Evolutionary conservation across 2,113 vertebrate species (phyloP), one percentile per base, ranked within the genome.

Genomic region (Spea multiplicata): DNA sequence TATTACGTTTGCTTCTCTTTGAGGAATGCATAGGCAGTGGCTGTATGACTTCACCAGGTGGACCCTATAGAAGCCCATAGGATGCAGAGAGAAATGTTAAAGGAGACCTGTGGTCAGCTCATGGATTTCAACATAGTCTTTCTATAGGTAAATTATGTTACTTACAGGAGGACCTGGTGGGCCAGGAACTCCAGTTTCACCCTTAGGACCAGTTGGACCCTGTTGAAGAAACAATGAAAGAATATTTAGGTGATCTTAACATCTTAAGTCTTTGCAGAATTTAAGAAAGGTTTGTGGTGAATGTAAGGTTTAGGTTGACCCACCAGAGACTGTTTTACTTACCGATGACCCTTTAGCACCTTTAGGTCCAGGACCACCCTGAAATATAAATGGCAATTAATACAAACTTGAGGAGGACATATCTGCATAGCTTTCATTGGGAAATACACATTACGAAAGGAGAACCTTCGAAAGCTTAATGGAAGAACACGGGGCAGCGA

Each of bases 141-240:
- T 7, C 6, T 52, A 52, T 10, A 10, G 9, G 9, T 52, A 52
- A 52, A 7, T 7, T 5, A 44, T 5, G 8, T 9, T 84, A 94
- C 97, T 94, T 90, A 99, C 97, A 53, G 97, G 96, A 62, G 91
- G 94, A 0, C 97, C 97, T 6, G 96, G 95, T 3, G 86, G 92
- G 7, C 97, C 97, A 44, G 95, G 92, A 68, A 91, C 86, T 64
- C 97, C 97, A 0, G 85, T 81, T 87, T 99, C 97, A 87, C 97
- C 97, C 87, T 99, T 98, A 4, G 96, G 96, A 89, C 97, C 97
- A 14, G 97, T 98, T 81, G 95, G 96, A 91, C 97, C 97, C 97
- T 99, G 82, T 17, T 8, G 68, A 66, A 16, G 76, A 48, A 81
- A 8, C 9, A 12, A 49, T 75, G 77, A 30, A 30, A 30, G 30